phyloP scores from a whole-genome alignment of 2,888 invertebrate genomes.

The Apoderus coryli region DNA sequence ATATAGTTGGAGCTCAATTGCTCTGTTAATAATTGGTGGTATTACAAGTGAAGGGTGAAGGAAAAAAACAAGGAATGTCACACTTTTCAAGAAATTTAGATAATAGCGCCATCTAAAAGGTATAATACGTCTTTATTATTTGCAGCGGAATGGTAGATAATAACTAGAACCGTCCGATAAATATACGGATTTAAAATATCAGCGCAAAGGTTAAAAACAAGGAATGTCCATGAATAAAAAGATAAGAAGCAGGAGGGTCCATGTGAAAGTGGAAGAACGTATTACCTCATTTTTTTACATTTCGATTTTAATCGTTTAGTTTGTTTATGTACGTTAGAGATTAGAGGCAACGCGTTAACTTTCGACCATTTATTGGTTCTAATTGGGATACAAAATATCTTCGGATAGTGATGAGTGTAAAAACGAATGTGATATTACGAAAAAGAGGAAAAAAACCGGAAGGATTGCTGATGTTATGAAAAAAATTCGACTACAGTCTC shows the following conservation, averaged over 20 bases:
- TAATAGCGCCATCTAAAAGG: conserved; percentile 5
- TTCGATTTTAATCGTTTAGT: conserved; percentile 3
- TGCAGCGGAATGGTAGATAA: not conserved
- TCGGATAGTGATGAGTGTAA: conserved; percentile 2
- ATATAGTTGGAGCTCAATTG: no score
- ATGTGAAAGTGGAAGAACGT: conserved; percentile 2
- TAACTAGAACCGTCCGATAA: no score
- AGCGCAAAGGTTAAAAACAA: conserved; percentile 2
- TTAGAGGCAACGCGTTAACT: not conserved
- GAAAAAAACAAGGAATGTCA: conserved; percentile 7
- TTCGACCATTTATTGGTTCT: conserved; percentile 1
- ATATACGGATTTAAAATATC: conserved; percentile 1
- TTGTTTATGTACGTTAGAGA: conserved; percentile 3
- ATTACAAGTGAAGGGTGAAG: conserved; percentile 4
- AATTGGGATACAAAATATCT: conserved; percentile 2
- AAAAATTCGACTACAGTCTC: conserved; percentile 4
- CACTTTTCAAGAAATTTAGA: conserved; percentile 5
- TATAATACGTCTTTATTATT: conserved; percentile 5
- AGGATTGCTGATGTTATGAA: conserved; percentile 5
- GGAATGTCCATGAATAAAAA: conserved; percentile 2
- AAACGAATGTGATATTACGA: conserved; percentile 1
- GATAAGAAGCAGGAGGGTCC: conserved; percentile 2
- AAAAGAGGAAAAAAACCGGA: conserved; percentile 6
- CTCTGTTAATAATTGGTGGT: no score
- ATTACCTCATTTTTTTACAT: not conserved